These are phyloP conservation scores for Ageneiosus marmoratus DNA, from an alignment of 2,113 vertebrate species.

Conservation along the genomic window DNA sequence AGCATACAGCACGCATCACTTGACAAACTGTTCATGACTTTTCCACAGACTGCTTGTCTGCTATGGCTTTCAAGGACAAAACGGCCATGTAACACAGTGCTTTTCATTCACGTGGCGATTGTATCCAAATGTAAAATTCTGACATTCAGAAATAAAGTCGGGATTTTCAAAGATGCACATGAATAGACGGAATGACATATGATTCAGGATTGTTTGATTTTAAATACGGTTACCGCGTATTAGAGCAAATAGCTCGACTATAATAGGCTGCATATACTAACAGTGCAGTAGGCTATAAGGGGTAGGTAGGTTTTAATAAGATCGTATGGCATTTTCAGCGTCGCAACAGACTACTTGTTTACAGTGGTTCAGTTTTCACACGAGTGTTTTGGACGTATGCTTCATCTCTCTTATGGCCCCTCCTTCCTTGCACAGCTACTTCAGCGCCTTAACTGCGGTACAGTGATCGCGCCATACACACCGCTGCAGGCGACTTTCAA, in stretches of 20 bases:
- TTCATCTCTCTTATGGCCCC: slow-evolving; percentile 28
- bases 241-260: neutral
- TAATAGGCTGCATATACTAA: neutral
- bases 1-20: neutral
- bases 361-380: slow-evolving; percentile 9
- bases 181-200: neutral
- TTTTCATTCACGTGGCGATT: neutral
- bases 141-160: neutral
- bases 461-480: slow-evolving; percentile 45
- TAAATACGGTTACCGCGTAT: neutral
- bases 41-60: neutral
- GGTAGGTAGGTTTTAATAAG: neutral
- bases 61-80: neutral
- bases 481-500: slow-evolving; percentile 38
- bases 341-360: slow-evolving; percentile 2
- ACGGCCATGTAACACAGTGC: neutral
- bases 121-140: neutral
- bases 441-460: slow-evolving; percentile 46
- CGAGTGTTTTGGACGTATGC: neutral
- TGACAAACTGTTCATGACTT: neutral
- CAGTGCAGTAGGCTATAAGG: too few species aligned
- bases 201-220: neutral
- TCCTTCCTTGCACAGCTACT: slow-evolving; percentile 64
- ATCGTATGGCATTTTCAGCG: neutral
- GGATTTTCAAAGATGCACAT: neutral